phyloP scores from a whole-genome alignment of 2,888 invertebrate species.

The Agonum fuliginosum region DNA sequence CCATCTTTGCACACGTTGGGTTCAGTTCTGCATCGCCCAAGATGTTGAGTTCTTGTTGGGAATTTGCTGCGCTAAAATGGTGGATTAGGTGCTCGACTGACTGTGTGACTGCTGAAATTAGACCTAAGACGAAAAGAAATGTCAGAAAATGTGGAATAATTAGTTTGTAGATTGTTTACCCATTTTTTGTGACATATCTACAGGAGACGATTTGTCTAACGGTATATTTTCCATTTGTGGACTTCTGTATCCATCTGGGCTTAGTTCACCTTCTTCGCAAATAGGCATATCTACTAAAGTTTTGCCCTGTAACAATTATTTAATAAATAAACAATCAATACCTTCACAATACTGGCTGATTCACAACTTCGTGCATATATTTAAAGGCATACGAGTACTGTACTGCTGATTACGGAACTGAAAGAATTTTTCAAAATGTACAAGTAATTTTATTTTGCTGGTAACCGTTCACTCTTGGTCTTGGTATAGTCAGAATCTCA shows the following conservation, averaged over 20 bases:
- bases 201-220: constrained; percentile 49
- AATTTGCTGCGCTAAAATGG: constrained; percentile 81
- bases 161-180: constrained; percentile 68
- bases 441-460: no score
- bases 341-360: no score
- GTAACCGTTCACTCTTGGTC: no score
- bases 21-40: constrained; percentile 78
- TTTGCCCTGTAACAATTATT: constrained; percentile 68
- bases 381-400: no score
- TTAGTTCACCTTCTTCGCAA: constrained; percentile 79
- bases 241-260: constrained; percentile 77
- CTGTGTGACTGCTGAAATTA: constrained; percentile 83
- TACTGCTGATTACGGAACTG: no score
- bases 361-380: no score
- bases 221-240: constrained; percentile 69
- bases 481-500: no score
- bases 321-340: neutral
- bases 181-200: constrained; percentile 78
- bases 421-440: no score
- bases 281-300: constrained; percentile 79
- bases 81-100: constrained; percentile 85
- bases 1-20: constrained; percentile 83
- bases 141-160: constrained; percentile 65
- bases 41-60: constrained; percentile 77
- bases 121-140: constrained; percentile 71